Conservation (phyloP, 2,797 vertebrate species). For the Mallotus villosus region DNA sequence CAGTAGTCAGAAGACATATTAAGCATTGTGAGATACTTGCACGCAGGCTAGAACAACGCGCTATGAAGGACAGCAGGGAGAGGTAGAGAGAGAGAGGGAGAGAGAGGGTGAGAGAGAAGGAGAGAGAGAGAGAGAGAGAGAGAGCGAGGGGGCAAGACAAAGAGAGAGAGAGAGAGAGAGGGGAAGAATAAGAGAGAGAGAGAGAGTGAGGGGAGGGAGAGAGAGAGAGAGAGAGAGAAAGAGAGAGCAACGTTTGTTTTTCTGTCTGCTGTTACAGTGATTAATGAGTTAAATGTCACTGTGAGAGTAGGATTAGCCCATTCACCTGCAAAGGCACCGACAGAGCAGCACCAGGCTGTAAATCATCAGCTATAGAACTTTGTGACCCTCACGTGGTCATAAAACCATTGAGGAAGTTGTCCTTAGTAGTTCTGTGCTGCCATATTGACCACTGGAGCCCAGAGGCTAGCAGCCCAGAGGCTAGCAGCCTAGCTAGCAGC, state of each 20-base stretch:
- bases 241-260: conserved; percentile 11
- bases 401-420: conserved; percentile 22
- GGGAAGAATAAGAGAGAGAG: no score
- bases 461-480: not conserved
- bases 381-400: conserved; percentile 5
- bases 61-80: not conserved
- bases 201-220: no score
- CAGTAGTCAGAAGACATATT: not conserved
- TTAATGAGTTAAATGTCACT: conserved; percentile 10
- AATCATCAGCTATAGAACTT: conserved; percentile 17
- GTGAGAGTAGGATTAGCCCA: conserved; percentile 14
- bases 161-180: no score
- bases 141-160: no score
- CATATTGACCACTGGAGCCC: not conserved
- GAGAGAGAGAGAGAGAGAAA: no score
- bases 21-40: not conserved
- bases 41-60: not conserved
- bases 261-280: conserved; percentile 28
- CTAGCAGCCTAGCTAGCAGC: no score
- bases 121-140: no score
- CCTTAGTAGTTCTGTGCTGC: conserved; percentile 8
- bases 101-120: no score
- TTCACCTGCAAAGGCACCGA: conserved; percentile 17
- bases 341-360: not conserved
- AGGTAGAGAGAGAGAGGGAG: no score